These are phyloP conservation scores for Scaptomyza parva DNA, from an alignment of 2,888 invertebrate species.

Conservation along the genomic window DNA sequence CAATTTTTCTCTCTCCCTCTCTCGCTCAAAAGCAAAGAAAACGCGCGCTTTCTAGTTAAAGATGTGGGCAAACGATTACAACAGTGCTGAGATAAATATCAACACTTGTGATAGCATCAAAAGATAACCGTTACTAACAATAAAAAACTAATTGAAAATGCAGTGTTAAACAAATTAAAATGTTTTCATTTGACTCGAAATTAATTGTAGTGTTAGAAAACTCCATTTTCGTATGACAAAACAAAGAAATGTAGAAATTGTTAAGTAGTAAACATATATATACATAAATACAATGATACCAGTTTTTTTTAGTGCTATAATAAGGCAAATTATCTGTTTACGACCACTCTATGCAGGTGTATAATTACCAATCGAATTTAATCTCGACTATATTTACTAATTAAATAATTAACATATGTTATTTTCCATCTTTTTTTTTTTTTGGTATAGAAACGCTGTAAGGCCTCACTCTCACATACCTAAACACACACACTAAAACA, in stretches of 20 bases:
- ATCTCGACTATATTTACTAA: not conserved
- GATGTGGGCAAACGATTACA: constrained; percentile 10
- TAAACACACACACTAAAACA: constrained; percentile 3
- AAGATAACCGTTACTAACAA: not conserved
- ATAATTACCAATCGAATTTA: not conserved
- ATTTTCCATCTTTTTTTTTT: constrained; percentile 1
- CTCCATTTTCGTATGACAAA: not conserved
- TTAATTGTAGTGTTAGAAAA: not conserved
- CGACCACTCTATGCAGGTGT: not conserved
- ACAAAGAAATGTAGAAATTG: not conserved
- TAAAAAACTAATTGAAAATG: not conserved
- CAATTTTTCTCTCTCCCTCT: constrained; percentile 5
- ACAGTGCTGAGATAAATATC: constrained; percentile 19
- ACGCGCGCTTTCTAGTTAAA: constrained; percentile 47
- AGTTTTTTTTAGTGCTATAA: not conserved
- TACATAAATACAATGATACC: not conserved
- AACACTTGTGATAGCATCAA: constrained; percentile 4
- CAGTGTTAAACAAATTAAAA: constrained; percentile 2
- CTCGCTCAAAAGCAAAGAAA: constrained; percentile 34
- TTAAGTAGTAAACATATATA: not conserved
- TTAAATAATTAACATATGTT: constrained; percentile 9
- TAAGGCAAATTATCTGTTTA: not conserved
- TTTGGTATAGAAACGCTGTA: constrained; percentile 5
- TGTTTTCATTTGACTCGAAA: not conserved
- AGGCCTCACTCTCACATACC: constrained; percentile 10